phyloP scores from a whole-genome alignment of 2,113 vertebrate species.

The Chloroceryle aenea region DNA sequence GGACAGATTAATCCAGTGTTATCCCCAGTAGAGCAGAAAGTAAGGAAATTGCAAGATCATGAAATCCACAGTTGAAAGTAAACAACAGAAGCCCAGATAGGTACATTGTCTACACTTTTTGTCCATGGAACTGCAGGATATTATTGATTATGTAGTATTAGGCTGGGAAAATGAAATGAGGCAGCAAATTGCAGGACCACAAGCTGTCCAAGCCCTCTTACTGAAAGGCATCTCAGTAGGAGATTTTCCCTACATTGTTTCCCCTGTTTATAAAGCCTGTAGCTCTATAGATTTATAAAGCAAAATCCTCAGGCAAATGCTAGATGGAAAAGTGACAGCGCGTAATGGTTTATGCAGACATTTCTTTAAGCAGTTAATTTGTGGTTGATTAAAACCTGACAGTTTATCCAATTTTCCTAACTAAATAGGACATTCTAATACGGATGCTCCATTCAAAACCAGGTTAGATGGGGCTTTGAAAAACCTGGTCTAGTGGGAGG shows the following conservation, averaged over 20 bases:
- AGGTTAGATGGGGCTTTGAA: too few relatives aligned
- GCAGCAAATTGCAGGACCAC: background rate
- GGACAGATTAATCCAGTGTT: background rate
- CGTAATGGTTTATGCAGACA: background rate
- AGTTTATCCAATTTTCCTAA: background rate
- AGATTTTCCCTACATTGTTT: background rate
- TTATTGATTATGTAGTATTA: background rate
- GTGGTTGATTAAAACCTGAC: background rate
- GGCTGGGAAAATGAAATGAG: conserved; percentile 11
- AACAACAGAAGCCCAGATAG: background rate
- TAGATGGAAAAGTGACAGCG: background rate
- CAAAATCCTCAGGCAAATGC: background rate
- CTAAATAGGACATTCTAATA: background rate
- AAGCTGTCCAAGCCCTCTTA: background rate
- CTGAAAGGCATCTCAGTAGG: background rate
- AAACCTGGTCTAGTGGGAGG: too few relatives aligned
- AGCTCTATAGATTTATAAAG: background rate
- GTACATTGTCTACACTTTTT: background rate
- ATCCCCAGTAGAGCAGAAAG: background rate
- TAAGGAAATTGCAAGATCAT: conserved; percentile 15
- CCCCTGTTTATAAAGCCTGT: background rate
- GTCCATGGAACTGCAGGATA: background rate
- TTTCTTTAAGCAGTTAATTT: background rate
- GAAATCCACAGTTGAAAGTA: conserved; percentile 2
- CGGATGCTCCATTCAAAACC: too few relatives aligned